phyloP scores from a whole-genome alignment of 2,113 vertebrate species.

The Carassius carassius region DNA sequence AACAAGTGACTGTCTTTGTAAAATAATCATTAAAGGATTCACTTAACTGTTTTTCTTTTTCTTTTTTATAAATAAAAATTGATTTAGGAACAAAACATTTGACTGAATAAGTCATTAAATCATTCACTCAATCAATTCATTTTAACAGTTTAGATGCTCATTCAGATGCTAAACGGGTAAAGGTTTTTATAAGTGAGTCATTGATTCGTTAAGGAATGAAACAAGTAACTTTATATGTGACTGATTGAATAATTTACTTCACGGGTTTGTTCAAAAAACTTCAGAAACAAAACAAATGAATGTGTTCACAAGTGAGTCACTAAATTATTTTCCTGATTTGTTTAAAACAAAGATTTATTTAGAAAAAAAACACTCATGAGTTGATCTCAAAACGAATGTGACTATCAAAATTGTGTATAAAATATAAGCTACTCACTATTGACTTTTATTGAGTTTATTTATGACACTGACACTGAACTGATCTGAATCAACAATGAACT shows the following conservation, averaged over 20 bases:
- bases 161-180: neutral
- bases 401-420: neutral
- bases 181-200: neutral
- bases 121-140: neutral
- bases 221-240: neutral
- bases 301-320: neutral
- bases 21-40: neutral
- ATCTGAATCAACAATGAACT: neutral
- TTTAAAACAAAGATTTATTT: neutral
- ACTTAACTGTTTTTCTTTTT: neutral
- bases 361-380: neutral
- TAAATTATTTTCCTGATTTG: neutral
- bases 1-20: neutral
- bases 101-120: neutral
- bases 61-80: neutral
- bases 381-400: neutral
- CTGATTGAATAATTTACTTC: neutral
- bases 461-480: neutral
- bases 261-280: neutral
- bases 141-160: neutral
- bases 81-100: neutral
- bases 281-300: neutral
- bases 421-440: neutral
- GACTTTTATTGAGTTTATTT: neutral
- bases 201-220: neutral